These are phyloP conservation scores for Axis porcinus DNA, from an alignment of 2,113 vertebrate genomes.

Conservation along the genomic window DNA sequence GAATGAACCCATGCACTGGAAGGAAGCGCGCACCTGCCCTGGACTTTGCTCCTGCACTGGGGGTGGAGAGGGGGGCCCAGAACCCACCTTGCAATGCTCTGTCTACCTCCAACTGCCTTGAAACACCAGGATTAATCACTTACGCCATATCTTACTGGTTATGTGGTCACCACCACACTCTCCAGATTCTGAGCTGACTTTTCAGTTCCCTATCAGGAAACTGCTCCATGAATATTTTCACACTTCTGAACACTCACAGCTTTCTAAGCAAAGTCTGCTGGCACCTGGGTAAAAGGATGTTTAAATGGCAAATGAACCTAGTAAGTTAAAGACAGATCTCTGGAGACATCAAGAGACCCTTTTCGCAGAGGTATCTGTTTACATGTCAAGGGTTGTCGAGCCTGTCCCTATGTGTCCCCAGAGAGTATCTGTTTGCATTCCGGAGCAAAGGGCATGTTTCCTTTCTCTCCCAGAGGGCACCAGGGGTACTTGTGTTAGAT, in stretches of 20 bases:
- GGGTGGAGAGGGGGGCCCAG: background rate
- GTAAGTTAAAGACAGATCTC: background rate
- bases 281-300: background rate
- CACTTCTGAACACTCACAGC: background rate
- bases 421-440: background rate
- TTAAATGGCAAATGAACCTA: background rate
- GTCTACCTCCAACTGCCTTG: background rate
- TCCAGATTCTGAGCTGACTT: background rate
- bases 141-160: background rate
- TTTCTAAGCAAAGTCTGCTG: background rate
- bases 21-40: background rate
- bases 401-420: background rate
- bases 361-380: background rate
- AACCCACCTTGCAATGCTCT: background rate
- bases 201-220: background rate
- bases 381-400: background rate
- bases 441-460: background rate
- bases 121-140: background rate
- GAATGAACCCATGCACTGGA: background rate
- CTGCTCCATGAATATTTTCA: background rate
- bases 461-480: background rate
- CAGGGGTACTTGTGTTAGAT: background rate
- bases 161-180: background rate
- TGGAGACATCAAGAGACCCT: background rate
- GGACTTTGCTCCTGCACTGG: background rate